phyloP scores from a whole-genome alignment of 2,888 invertebrate species.

The Lochmaea capreae region DNA sequence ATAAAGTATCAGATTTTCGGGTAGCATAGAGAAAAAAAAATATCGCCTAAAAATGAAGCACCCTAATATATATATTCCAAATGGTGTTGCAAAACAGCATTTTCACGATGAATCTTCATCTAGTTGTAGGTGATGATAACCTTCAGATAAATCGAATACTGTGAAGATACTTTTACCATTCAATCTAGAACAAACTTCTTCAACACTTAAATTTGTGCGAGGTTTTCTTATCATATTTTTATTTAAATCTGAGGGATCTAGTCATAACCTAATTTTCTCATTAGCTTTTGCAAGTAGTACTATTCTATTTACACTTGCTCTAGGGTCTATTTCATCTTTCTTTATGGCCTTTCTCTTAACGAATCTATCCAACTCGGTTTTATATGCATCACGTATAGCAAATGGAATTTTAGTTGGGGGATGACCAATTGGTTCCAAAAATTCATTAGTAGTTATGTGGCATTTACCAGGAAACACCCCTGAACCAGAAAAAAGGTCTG shows the following conservation, averaged over 20 bases:
- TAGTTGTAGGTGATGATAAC: conserved; percentile 42
- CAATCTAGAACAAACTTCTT: too few relatives aligned
- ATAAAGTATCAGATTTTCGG: too few relatives aligned
- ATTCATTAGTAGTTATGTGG: conserved; percentile 19
- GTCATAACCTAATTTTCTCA: conserved; percentile 33
- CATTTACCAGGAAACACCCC: conserved; percentile 20
- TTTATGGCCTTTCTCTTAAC: conserved; percentile 35
- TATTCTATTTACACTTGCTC: conserved; percentile 40
- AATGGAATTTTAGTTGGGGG: conserved; percentile 27
- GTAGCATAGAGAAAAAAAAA: too few relatives aligned
- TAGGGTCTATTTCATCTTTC: conserved; percentile 35
- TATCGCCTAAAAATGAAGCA: too few relatives aligned
- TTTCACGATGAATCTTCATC: conserved; percentile 38
- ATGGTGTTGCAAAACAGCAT: too few relatives aligned
- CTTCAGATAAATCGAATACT: conserved; percentile 38
- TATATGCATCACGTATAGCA: conserved; percentile 20
- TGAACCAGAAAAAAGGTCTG: conserved; percentile 16
- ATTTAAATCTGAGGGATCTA: conserved; percentile 16
- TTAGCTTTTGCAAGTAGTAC: conserved; percentile 39
- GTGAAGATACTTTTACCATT: conserved; percentile 23
- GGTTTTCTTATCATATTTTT: too few relatives aligned
- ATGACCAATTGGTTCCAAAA: background rate
- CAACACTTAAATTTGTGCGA: too few relatives aligned
- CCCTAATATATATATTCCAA: too few relatives aligned
- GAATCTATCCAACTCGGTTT: conserved; percentile 29